Evolutionary conservation across 2,888 invertebrate genomes (phyloP), one percentile per base, ranked within the genome.

Genomic region (Agrochola lychnidis): DNA sequence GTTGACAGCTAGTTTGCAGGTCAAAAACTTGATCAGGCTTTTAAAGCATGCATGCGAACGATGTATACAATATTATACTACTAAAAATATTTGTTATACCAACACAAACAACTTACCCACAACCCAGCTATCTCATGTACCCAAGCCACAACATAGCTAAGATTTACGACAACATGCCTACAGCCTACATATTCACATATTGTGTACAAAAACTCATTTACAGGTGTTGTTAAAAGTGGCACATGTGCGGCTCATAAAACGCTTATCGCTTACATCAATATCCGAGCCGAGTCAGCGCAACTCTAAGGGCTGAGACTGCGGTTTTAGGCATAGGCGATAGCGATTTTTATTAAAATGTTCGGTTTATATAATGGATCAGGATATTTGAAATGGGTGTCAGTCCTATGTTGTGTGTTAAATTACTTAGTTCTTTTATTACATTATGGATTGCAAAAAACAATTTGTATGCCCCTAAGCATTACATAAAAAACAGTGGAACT

Each of bases 211-310:
- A 81, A 67, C 85, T 87, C 83, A 88, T 87, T 87, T 88, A 79
- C 81, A 76, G 81, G 80, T 82, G 79, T 81, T 87, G 88, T 87
- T 88, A 82, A 87, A 79, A 84, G 83, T 71, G 78, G 80, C 85
- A 80, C 89, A 87, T 87, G 86, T 89, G 89, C 71, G 87, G 64
- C 81, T 80, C 85, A 88, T 91, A 91, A 91, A 92, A 89, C 89
- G 90, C 88, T 91, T 90, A 91, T 89, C 90, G 88, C 88, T 89
- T 89, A 88, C 91, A 90, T 92, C 92, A 89, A 89, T 89, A 91
- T 90, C 90, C 85, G 70, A 80, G 88, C 88, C 67, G 81, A 87
- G 83, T 88, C 89, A 89, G 90, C 79, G 83, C 71, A 67, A 68
- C 61, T 36, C 12, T 53, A 70, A 79, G 69, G 59, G 42, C 80